Percentiles rank a stretch among this genome's conserved stretches.
phyloP scores from a whole-genome alignment of 2,888 invertebrate genomes.

The Conchocele bisecta region DNA sequence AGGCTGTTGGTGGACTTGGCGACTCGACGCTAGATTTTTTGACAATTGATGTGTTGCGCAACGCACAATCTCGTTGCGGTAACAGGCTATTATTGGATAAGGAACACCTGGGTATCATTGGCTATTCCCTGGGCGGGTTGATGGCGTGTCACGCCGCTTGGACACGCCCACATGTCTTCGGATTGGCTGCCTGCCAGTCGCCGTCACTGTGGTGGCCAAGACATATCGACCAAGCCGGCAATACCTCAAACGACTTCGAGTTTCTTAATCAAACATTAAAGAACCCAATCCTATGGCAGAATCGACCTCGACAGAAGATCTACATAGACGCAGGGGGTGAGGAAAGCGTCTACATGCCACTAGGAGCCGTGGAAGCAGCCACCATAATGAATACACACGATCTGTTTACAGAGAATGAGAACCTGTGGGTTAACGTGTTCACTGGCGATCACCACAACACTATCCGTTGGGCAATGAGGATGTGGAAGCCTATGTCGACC shows the following conservation, averaged over 20 bases:
- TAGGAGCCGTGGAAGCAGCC: slow-evolving; percentile 9
- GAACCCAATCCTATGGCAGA: neutral
- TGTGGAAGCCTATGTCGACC: neutral
- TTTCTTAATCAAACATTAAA: slow-evolving; percentile 25
- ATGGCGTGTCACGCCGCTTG: slow-evolving; percentile 40
- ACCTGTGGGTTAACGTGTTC: slow-evolving; percentile 28
- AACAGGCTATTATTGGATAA: slow-evolving; percentile 6
- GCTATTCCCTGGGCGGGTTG: slow-evolving; percentile 36
- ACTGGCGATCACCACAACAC: neutral
- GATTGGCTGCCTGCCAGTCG: slow-evolving; percentile 35
- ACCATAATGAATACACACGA: neutral
- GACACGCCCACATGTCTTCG: slow-evolving; percentile 26
- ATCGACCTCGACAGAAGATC: slow-evolving; percentile 16
- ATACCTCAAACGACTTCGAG: slow-evolving; percentile 8
- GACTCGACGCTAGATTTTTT: slow-evolving; percentile 22
- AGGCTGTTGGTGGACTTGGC: slow-evolving; percentile 8
- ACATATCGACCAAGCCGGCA: neutral
- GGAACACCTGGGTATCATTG: slow-evolving; percentile 21
- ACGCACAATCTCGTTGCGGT: neutral
- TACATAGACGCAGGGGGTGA: slow-evolving; percentile 29
- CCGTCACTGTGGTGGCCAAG: slow-evolving; percentile 41
- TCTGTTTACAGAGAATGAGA: slow-evolving; percentile 8
- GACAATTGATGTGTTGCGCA: slow-evolving; percentile 3
- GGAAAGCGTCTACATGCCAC: slow-evolving; percentile 6
- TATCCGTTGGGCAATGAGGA: neutral